Conservation (phyloP, 2,797 vertebrate species). For the Myotis planiceps region DNA sequence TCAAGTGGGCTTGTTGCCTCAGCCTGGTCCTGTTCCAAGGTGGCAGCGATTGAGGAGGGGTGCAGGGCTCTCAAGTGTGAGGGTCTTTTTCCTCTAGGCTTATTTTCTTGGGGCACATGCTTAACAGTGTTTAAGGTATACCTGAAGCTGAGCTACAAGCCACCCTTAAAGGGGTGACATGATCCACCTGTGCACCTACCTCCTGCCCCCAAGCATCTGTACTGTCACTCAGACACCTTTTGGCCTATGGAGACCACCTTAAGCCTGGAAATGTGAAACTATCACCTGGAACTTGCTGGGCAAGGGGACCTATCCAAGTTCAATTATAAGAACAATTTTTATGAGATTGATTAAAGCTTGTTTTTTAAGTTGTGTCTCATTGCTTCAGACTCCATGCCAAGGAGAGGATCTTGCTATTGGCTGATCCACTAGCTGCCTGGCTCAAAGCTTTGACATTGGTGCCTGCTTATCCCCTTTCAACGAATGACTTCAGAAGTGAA, state of each 20-base stretch:
- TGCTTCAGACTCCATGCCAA: not conserved
- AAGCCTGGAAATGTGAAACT: slow-evolving; percentile 81
- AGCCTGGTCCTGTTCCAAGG: not conserved
- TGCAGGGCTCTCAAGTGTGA: not conserved
- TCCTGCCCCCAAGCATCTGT: slow-evolving; percentile 6
- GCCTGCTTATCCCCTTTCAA: not conserved
- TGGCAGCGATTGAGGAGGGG: not conserved
- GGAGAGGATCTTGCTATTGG: not conserved
- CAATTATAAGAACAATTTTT: slow-evolving; percentile 72
- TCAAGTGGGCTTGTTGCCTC: not conserved
- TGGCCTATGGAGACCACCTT: slow-evolving; percentile 21
- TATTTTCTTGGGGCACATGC: not conserved
- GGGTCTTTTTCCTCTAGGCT: not conserved
- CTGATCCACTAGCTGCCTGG: not conserved
- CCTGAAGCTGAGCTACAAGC: slow-evolving; percentile 24
- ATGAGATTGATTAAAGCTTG: slow-evolving; percentile 61
- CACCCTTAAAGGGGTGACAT: slow-evolving; percentile 62
- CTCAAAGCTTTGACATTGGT: not conserved
- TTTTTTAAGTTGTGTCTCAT: slow-evolving; percentile 51
- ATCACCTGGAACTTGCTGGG: slow-evolving; percentile 66
- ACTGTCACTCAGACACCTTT: slow-evolving; percentile 36
- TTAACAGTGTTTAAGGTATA: not conserved
- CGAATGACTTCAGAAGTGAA: not conserved
- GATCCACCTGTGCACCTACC: slow-evolving; percentile 52
- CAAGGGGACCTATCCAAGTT: slow-evolving; percentile 62